Evolutionary conservation across 2,888 invertebrate genomes (phyloP), one percentile per base, ranked within the genome.

Genomic region (Xanthostigma xanthostigma): DNA sequence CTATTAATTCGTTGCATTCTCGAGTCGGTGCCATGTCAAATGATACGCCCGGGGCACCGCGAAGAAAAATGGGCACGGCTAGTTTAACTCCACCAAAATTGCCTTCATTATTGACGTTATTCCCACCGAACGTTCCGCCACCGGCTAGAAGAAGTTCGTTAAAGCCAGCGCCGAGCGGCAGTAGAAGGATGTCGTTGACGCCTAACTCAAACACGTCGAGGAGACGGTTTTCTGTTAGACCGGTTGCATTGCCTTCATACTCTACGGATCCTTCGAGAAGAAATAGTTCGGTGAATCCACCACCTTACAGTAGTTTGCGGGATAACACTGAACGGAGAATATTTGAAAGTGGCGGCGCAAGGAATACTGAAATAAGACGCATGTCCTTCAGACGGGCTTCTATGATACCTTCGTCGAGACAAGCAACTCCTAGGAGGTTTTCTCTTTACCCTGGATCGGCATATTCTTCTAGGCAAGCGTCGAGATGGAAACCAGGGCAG

Each of bases 1-100:
- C 86, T 0, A 66, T 90, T 44, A 81, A 85, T 43, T 76, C 79
- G n/a, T 70, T 88, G 34, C 78, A 78, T 53, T 66, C 72, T 1
- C 64, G 69, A 44, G 70, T 72, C 0, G 69, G 62, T 34, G 60
- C 63, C 1, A 59, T 63, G 1, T 63, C 67, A 1, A 64, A 63
- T 5, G 62, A 63, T 3, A 59, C 56, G 12, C 51, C 56, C 2
- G 49, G 56, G 8, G 58, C 56, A 14, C 68, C 70, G 1, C 68
- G 70, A 49, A 66, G 75, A 11, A 77, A 77, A 60, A 53, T 72
- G 52, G 76, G 77, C 12, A 74, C 69, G 0, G 75, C 74, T 13
- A 67, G 67, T 10, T 56, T 74, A 8, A 67, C 69, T 1, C 72
- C 74, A 0, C 70, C 72, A 0, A 61, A 65, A 45, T 55, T 73